Evolutionary conservation across 2,113 vertebrate species (phyloP).

Genomic region (Monopterus albus): DNA sequence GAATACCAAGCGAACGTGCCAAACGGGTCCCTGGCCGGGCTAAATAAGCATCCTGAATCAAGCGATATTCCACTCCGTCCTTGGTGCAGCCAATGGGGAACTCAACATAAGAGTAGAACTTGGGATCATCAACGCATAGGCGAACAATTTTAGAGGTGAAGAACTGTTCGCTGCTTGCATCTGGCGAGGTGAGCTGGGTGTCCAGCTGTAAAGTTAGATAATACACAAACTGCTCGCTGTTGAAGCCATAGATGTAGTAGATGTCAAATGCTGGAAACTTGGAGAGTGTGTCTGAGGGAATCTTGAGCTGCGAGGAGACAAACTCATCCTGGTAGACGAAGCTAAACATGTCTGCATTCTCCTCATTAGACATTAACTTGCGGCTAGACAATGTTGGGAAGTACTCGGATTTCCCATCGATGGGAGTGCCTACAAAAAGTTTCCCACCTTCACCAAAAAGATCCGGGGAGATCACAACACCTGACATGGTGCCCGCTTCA

Average conservation of each 20-base stretch:
- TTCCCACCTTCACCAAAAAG: constrained; percentile 86
- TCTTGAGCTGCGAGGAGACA: constrained; percentile 96
- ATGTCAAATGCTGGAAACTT: constrained; percentile 98
- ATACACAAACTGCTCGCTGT: constrained; percentile 97
- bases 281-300: constrained; percentile 95
- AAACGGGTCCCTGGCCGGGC: constrained; percentile 88
- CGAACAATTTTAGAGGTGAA: constrained; percentile 98
- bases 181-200: constrained; percentile 93
- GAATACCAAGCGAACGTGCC: constrained; percentile 90
- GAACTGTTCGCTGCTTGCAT: constrained; percentile 93
- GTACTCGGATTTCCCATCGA: constrained; percentile 96
- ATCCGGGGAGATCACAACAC: constrained; percentile 90
- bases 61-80: constrained; percentile 93
- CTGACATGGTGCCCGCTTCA: constrained; percentile 94
- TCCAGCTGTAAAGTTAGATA: constrained; percentile 96
- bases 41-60: constrained; percentile 95
- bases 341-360: constrained; percentile 97
- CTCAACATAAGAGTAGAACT: constrained; percentile 98
- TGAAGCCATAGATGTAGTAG: constrained; percentile 97
- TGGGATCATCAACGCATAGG: constrained; percentile 93
- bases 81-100: constrained; percentile 95
- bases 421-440: constrained; percentile 95
- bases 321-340: constrained; percentile 99
- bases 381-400: constrained; percentile 96
- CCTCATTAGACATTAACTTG: constrained; percentile 94